Conservation (phyloP, 1,140 invertebrate genomes). For the Agraylea sexmaculata region DNA sequence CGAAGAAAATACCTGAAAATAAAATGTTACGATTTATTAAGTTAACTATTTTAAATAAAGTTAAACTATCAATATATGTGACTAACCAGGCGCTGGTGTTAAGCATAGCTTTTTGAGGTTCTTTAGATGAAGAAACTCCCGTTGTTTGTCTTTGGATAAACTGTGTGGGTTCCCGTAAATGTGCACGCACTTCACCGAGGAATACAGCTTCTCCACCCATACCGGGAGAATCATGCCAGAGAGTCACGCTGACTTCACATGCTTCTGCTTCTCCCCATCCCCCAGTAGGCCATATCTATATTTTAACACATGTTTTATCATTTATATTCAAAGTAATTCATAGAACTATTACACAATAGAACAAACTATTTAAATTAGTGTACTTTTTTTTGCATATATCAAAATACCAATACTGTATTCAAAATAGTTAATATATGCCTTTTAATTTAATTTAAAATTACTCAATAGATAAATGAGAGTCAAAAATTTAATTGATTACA, state of each 20-base stretch:
- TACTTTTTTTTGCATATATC: too few species aligned
- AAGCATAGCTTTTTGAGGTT: constrained; percentile 32
- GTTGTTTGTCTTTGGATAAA: too few species aligned
- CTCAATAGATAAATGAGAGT: too few species aligned
- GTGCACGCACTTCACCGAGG: constrained; percentile 74
- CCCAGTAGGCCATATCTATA: constrained; percentile 19
- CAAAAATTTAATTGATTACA: too few species aligned
- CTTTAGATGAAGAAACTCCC: too few species aligned
- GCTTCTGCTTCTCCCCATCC: constrained; percentile 49
- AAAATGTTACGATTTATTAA: constrained; percentile 12
- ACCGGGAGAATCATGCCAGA: constrained; percentile 75
- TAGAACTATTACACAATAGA: too few species aligned
- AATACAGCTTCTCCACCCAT: constrained; percentile 64
- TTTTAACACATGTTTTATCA: too few species aligned
- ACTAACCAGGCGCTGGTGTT: constrained; percentile 18
- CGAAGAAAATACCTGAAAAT: constrained; percentile 71
- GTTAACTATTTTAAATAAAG: constrained; percentile 3
- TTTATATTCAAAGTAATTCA: too few species aligned
- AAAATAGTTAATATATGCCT: too few species aligned
- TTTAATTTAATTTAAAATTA: too few species aligned
- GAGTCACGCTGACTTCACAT: constrained; percentile 60
- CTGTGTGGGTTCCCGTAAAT: constrained; percentile 54
- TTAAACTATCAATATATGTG: constrained; percentile 1
- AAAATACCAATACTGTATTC: too few species aligned
- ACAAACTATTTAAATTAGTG: too few species aligned